Evolutionary conservation across 2,797 vertebrate genomes (phyloP), one percentile per base, ranked within the genome.

Genomic region (Cottoperca gobio): DNA sequence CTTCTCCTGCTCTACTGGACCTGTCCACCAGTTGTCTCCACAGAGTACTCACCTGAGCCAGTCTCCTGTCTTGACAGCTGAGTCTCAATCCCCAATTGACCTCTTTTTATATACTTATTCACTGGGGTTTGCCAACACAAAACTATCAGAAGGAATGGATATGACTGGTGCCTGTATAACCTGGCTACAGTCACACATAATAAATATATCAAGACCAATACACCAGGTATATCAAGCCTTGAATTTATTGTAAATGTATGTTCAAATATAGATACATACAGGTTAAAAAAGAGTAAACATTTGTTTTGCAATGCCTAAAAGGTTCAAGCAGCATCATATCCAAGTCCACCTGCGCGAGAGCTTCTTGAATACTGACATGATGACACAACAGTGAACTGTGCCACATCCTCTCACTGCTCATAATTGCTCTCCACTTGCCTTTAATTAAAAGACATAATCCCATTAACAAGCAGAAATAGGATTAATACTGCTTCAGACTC

Each of bases 361-460:
- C 82, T 89, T 82, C 85, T 88, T 90, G 58, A 86, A 78, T 70
- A 73, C 65, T 48, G 64, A 84, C 86, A 58, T 8, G 74, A 88
- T 89, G 83, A 90, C 86, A 88, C 11, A 28, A 75, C 73, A 61
- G 79, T 91, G 91, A 93, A 91, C 89, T 90, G 85, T 83, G 79
- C 72, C 86, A 87, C 83, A 83, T 90, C 88, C 88, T 90, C 92
- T 91, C 86, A 86, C 87, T 79, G 84, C 86, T 91, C 86, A 92
- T 93, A 94, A 94, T 93, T 93, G 92, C 86, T 90, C 91, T 92
- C 86, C 78, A 90, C 89, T 93, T 91, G 88, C 84, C 91, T 94
- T 94, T 94, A 95, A 95, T 95, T 93, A 94, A 94, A 94, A 92
- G 80, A 90, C 88, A 93, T 95, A 95, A 95, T 94, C 93, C 91